Evolutionary conservation across 2,797 vertebrate species (phyloP), one percentile per base, ranked within the genome.

Genomic region (Percopsis omiscomaycus): DNA sequence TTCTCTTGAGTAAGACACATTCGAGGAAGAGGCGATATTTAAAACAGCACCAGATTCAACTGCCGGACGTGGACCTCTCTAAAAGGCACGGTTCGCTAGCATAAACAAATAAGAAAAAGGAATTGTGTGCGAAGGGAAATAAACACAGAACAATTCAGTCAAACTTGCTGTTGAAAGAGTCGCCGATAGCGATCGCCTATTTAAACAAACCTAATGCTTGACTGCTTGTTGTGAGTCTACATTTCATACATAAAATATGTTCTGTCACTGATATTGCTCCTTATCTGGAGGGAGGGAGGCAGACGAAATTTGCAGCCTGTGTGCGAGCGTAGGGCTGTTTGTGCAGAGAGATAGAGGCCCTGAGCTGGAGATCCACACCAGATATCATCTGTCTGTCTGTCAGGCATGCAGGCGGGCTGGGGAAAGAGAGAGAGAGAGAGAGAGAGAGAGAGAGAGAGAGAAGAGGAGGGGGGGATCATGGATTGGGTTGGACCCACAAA

Each of bases 201-300:
- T 98, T 96, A 96, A 96, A 97, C 95, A 96, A 95, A 94, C 92
- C 92, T 93, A 93, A 95, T 95, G 95, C 95, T 94, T 95, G 94
- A 96, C 94, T 95, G 94, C 95, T 91, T 95, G 94, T 95, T 92
- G 93, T 91, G 93, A 88, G 94, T 94, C 93, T 88, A 94, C 94
- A 94, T 95, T 96, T 96, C 96, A 96, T 95, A 98, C 95, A 96
- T 97, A 96, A 98, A 98, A 96, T 96, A 97, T 96, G 96, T 96
- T 93, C 93, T 94, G 94, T 95, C 93, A 95, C 94, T 93, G 96
- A 98, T 98, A 98, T 95, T 56, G 45, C 62, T 84, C 85, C 95
- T 99, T 98, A 99, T 98, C 97, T 95, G 90, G 92, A 93, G 92
- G 92, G 88, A 94, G 94, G 94, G 95, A 88, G 86, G 89, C 85